Evolutionary conservation across 2,888 invertebrate species (phyloP).

Genomic region (Notodromas monacha): DNA sequence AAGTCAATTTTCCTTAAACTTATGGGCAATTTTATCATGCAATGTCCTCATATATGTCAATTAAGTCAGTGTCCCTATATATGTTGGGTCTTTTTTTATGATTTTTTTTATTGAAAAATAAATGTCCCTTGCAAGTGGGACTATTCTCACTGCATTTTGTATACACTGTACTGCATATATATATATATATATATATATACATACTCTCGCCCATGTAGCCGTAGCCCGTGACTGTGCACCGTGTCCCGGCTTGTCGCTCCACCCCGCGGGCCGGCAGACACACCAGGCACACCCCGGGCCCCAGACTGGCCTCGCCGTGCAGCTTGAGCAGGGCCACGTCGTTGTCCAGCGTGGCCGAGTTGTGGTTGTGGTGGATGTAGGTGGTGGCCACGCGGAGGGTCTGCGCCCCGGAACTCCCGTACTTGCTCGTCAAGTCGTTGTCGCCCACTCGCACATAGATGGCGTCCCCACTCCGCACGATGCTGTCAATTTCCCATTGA

Average conservation of each 20-base stretch:
- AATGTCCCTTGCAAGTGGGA: too few relatives aligned
- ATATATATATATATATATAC: conserved; percentile 9
- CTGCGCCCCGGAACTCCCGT: conserved; percentile 65
- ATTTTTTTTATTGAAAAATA: conserved; percentile 5
- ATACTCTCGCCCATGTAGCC: conserved; percentile 79
- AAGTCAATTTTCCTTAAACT: too few relatives aligned
- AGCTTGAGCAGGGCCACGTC: conserved; percentile 68
- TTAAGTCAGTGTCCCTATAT: too few relatives aligned
- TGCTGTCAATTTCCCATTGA: too few relatives aligned
- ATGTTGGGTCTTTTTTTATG: too few relatives aligned
- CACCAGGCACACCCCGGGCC: conserved; percentile 50
- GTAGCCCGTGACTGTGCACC: conserved; percentile 57
- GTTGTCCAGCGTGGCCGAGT: conserved; percentile 69
- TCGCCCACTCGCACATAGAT: conserved; percentile 75
- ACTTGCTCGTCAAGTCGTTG: conserved; percentile 59
- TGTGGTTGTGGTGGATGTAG: conserved; percentile 80
- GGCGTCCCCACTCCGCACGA: conserved; percentile 68
- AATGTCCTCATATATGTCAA: too few relatives aligned
- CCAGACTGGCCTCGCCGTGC: conserved; percentile 53
- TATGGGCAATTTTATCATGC: too few relatives aligned
- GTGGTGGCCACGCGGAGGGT: conserved; percentile 64
- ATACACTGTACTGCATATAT: too few relatives aligned
- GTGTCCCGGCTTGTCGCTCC: conserved; percentile 42
- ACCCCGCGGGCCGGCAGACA: conserved; percentile 63
- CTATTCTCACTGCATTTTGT: too few relatives aligned